Conservation (phyloP, 2,113 vertebrate species). For the Acrocephalus arundinaceus region DNA sequence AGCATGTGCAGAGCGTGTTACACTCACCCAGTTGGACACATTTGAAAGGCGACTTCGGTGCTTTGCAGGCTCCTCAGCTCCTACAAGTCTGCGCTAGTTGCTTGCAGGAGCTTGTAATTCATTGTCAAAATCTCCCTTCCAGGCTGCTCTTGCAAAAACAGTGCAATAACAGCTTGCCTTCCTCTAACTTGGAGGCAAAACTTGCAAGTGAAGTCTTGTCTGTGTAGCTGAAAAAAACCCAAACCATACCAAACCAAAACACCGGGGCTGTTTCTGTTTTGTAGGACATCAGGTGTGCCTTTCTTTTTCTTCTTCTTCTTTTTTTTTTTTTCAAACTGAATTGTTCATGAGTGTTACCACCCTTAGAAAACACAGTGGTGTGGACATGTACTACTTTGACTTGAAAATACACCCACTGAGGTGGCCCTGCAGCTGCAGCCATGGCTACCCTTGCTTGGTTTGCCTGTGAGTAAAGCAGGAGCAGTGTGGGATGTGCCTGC, state of each 20-base stretch:
- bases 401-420: background rate
- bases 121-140: slow-evolving; percentile 33
- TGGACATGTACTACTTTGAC: background rate
- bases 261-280: background rate
- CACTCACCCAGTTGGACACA: background rate
- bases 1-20: background rate
- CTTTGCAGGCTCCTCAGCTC: slow-evolving; percentile 5
- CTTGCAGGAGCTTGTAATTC: slow-evolving; percentile 54
- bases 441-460: background rate
- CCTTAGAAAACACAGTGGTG: background rate
- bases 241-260: background rate
- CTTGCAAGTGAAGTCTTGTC: slow-evolving; percentile 59
- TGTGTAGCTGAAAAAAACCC: background rate
- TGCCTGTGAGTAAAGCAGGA: background rate
- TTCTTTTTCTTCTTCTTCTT: background rate
- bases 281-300: background rate
- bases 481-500: background rate
- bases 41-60: background rate
- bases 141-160: slow-evolving; percentile 47
- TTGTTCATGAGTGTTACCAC: background rate
- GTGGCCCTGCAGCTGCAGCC: background rate
- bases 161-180: slow-evolving; percentile 36
- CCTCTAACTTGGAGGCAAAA: slow-evolving; percentile 8
- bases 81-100: background rate
- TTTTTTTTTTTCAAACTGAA: background rate